These are phyloP conservation scores for Caranx ignobilis DNA, from an alignment of 2,113 vertebrate genomes.

Conservation along the genomic window DNA sequence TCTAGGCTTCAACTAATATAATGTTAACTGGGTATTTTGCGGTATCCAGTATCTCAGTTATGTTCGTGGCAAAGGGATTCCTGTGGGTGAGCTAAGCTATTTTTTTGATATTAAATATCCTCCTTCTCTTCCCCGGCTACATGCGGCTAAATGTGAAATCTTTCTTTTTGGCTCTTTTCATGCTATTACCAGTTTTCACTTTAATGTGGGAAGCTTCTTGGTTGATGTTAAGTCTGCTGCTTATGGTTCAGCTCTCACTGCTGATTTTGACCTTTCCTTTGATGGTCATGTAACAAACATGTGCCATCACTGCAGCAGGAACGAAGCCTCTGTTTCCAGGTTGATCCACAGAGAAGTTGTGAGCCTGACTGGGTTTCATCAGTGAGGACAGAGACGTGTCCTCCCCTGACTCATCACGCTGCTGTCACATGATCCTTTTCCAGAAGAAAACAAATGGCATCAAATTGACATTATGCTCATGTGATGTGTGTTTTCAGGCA, in stretches of 20 bases:
- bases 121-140: not conserved
- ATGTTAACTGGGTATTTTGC: not conserved
- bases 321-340: not conserved
- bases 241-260: conserved; percentile 12
- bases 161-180: not conserved
- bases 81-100: not conserved
- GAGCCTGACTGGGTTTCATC: too few species aligned
- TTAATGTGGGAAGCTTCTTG: fast-evolving
- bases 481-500: too few species aligned
- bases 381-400: too few species aligned
- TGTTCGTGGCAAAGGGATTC: not conserved
- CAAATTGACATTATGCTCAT: too few species aligned
- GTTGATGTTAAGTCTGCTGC: not conserved
- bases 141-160: not conserved
- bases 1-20: not conserved
- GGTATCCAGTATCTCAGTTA: conserved; percentile 2
- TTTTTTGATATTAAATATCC: not conserved
- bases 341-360: not conserved
- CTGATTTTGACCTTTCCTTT: conserved; percentile 29
- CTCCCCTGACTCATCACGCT: too few species aligned
- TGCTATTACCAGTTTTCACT: not conserved
- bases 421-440: too few species aligned
- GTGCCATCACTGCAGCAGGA: not conserved
- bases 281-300: not conserved
- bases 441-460: too few species aligned